Percentiles rank a stretch among this genome's conserved stretches.
These are phyloP conservation scores for Drosophila kambysellisi DNA, from an alignment of 2,888 invertebrate species.

Conservation along the genomic window DNA sequence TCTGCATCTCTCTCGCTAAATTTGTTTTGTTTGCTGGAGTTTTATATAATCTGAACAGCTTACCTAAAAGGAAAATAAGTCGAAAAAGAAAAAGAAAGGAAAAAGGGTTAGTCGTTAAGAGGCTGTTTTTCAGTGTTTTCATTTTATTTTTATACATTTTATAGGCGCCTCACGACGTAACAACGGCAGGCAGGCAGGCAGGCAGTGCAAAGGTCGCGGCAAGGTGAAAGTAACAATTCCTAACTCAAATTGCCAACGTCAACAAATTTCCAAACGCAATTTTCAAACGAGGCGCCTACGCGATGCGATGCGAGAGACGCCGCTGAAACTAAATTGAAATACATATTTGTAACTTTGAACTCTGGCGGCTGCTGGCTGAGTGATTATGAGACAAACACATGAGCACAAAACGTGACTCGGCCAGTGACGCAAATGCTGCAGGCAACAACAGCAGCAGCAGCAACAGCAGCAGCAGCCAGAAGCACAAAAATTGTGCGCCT, in stretches of 20 bases:
- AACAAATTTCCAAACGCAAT: constrained; percentile 5
- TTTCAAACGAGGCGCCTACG: constrained; percentile 12
- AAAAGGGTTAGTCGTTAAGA: constrained; percentile 41
- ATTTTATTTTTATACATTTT: neutral
- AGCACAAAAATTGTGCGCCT: constrained; percentile 14
- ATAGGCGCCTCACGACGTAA: neutral
- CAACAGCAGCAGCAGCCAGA: neutral
- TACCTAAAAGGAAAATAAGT: constrained; percentile 57
- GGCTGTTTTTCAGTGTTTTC: constrained; percentile 1
- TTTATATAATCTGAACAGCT: constrained; percentile 44
- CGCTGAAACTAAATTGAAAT: constrained; percentile 24
- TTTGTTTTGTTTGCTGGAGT: neutral
- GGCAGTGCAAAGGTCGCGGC: constrained; percentile 43
- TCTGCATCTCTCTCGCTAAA: neutral
- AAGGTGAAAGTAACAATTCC: constrained; percentile 33
- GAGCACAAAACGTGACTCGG: constrained; percentile 3
- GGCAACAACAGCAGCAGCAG: too few species aligned
- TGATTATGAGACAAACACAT: constrained; percentile 64
- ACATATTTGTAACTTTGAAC: constrained; percentile 11
- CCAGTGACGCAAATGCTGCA: constrained; percentile 67
- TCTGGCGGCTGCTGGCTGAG: constrained; percentile 38
- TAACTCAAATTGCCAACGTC: neutral
- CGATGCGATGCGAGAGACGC: constrained; percentile 6
- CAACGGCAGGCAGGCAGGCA: neutral
- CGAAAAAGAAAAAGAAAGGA: constrained; percentile 12